Evolutionary conservation across 1,140 invertebrate species (phyloP).

Genomic region (Zophobas morio): DNA sequence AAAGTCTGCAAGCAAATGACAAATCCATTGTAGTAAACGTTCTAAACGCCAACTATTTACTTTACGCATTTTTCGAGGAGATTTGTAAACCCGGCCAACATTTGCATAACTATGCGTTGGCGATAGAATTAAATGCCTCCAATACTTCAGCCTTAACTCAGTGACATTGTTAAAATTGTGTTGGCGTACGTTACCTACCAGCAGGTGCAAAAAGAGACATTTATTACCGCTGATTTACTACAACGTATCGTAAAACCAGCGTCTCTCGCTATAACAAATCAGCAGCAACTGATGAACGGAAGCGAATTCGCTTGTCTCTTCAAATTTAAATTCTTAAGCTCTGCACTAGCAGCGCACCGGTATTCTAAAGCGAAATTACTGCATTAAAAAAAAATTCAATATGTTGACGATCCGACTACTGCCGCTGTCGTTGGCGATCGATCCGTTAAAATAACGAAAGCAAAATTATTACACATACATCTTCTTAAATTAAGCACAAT

Average conservation of each 20-base stretch:
- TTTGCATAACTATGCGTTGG: constrained; percentile 25
- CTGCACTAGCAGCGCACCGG: too few relatives aligned
- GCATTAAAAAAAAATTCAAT: too few relatives aligned
- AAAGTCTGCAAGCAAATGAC: too few relatives aligned
- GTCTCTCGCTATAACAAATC: constrained; percentile 20
- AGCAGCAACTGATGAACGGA: constrained; percentile 8
- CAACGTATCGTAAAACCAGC: constrained; percentile 24
- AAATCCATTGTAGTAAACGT: not conserved
- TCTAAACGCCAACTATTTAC: constrained; percentile 11
- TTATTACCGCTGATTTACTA: constrained; percentile 29
- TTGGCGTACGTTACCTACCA: constrained; percentile 11
- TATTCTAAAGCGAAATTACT: too few relatives aligned
- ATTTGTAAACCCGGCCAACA: constrained; percentile 15
- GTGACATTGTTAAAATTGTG: constrained; percentile 21
- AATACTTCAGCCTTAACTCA: constrained; percentile 30
- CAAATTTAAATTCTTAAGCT: too few relatives aligned
- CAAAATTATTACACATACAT: too few relatives aligned
- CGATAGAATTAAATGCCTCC: constrained; percentile 37
- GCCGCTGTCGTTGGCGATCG: too few relatives aligned
- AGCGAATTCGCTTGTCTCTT: constrained; percentile 22
- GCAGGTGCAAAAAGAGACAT: constrained; percentile 33
- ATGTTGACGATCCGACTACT: too few relatives aligned
- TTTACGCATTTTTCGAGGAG: constrained; percentile 15
- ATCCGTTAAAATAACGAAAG: too few relatives aligned
- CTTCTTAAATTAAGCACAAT: too few relatives aligned